Conservation (phyloP, 2,888 invertebrate genomes). For the Congeria kusceri region DNA sequence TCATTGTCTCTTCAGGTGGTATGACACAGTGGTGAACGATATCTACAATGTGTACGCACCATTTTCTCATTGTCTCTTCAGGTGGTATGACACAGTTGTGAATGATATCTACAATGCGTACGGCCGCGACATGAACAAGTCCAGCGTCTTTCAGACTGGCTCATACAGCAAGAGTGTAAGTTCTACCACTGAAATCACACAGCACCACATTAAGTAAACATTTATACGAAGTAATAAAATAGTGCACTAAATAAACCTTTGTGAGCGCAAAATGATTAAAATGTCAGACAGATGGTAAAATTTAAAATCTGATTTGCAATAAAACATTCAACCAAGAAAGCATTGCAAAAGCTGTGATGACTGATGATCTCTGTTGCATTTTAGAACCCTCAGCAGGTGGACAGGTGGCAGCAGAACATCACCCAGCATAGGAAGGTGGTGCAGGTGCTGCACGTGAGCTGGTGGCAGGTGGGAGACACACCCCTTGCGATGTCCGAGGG, state of each 20-base stretch:
- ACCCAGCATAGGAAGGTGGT: not conserved
- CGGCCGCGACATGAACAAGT: slow-evolving; percentile 47
- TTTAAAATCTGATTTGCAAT: too few species aligned
- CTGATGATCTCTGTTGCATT: not conserved
- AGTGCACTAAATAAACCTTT: too few species aligned
- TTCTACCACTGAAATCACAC: too few species aligned
- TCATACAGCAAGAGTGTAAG: slow-evolving; percentile 19
- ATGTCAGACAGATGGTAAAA: too few species aligned
- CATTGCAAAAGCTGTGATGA: too few species aligned
- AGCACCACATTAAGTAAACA: too few species aligned
- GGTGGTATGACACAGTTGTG: slow-evolving; percentile 46
- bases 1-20: too few species aligned
- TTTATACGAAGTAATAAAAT: too few species aligned
- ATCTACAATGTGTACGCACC: too few species aligned
- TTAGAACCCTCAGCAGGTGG: slow-evolving; percentile 26
- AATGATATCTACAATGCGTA: slow-evolving; percentile 46
- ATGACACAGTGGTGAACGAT: too few species aligned
- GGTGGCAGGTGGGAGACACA: slow-evolving; percentile 56
- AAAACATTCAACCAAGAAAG: too few species aligned
- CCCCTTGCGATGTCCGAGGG: slow-evolving; percentile 54
- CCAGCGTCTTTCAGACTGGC: slow-evolving; percentile 34
- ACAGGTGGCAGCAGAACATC: slow-evolving; percentile 24
- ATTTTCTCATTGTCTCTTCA: slow-evolving; percentile 18
- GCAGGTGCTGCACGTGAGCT: slow-evolving; percentile 50
- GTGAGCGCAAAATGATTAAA: too few species aligned